phyloP scores from a whole-genome alignment of 2,113 vertebrate genomes.

The Urocitellus parryii region DNA sequence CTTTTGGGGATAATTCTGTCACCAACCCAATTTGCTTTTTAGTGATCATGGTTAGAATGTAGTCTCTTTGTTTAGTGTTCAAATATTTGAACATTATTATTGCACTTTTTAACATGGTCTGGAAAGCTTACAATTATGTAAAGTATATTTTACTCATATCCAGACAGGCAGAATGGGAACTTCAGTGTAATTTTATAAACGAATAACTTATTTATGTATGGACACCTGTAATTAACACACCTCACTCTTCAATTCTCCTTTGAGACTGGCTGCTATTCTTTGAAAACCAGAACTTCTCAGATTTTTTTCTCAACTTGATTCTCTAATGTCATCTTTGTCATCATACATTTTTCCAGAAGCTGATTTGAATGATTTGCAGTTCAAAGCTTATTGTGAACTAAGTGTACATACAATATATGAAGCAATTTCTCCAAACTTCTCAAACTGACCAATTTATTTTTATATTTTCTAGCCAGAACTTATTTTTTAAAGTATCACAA shows the following conservation, averaged over 20 bases:
- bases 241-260: background rate
- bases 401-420: background rate
- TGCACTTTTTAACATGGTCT: background rate
- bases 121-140: background rate
- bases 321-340: background rate
- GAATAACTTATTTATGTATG: background rate
- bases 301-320: conserved; percentile 21
- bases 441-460: background rate
- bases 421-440: background rate
- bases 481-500: background rate
- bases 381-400: background rate
- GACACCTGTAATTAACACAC: background rate
- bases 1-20: background rate
- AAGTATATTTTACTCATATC: background rate
- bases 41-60: background rate
- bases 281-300: background rate
- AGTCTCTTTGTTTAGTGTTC: background rate
- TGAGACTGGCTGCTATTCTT: background rate
- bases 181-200: conserved; percentile 19
- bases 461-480: background rate
- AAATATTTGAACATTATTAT: conserved; percentile 23
- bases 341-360: background rate
- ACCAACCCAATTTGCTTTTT: background rate
- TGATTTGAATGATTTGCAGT: background rate
- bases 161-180: background rate